Base-by-base conservation (phyloP, 2,113 vertebrate species). In the Speoplatyrhinus poulsoni region DNA sequence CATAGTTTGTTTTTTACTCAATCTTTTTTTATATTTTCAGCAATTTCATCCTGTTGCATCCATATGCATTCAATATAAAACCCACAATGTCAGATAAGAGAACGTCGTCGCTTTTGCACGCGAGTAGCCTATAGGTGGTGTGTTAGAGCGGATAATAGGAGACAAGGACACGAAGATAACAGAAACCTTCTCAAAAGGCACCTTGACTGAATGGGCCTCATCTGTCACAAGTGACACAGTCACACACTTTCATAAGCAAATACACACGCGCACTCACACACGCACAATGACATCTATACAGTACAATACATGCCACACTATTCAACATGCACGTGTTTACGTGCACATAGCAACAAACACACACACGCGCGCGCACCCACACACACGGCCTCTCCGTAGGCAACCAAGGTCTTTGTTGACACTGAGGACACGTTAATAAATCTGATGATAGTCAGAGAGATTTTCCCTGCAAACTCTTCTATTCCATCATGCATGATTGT, bases 121-220 rank as follows among this genome's bases (percentile, higher is more conserved):
- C 76, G 80, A 73, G 62, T 52, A 77, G 69, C 65, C 54, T 86
- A 26, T 26, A 85, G 85, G 74, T 82, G 79, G 77, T 86, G 84
- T 77, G 84, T 46, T 75, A 69, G 73, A 82, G 85, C 82, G 82
- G 72, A 58, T 87, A 86, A 85, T 89, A 62, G 73, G 75, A 83
- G 83, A 80, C 80, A 85, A 84, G 81, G 77, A 84, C 72, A 81
- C 70, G 75, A 80, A 56, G 54, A 76, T 79, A 87, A 88, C 80
- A 65, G 76, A 78, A 72, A 76, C 76, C 67, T 82, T 75, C 69
- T 82, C 67, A 84, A 79, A 81, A 86, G 85, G 88, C 82, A 87
- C 87, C 86, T 89, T 88, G 78, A 78, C 63, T 80, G 76, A 80
- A 84, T 65, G 69, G 62, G 79, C 67, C 82, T 82, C 75, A 81